Percentiles rank a stretch among this genome's conserved stretches.
Conservation (phyloP, 2,113 vertebrate genomes). For the Thalassoma bifasciatum region DNA sequence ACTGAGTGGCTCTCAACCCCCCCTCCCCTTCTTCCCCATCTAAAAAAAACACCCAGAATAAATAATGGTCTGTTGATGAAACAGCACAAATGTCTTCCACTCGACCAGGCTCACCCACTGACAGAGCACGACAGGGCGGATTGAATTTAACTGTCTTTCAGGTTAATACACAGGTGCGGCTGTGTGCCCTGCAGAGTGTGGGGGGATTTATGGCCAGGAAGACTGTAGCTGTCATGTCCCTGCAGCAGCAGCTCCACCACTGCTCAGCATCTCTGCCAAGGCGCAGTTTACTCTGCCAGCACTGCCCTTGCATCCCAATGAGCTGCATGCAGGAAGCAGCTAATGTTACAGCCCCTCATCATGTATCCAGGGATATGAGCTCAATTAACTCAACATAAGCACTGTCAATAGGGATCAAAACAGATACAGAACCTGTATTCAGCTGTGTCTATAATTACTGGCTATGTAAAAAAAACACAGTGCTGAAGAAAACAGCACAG, state of each 20-base stretch:
- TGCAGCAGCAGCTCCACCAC: slow-evolving; percentile 70
- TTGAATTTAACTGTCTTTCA: slow-evolving; percentile 66
- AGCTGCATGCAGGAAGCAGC: slow-evolving; percentile 71
- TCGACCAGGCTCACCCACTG: slow-evolving; percentile 46
- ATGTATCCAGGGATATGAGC: slow-evolving; percentile 70
- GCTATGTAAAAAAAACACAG: slow-evolving; percentile 25
- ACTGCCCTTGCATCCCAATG: slow-evolving; percentile 80
- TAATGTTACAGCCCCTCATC: slow-evolving; percentile 75
- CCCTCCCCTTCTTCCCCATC: background rate
- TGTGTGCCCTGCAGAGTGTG: slow-evolving; percentile 58
- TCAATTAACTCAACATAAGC: slow-evolving; percentile 78
- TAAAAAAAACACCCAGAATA: slow-evolving; percentile 37
- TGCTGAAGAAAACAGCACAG: background rate
- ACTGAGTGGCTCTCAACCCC: slow-evolving; percentile 31
- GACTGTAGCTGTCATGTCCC: slow-evolving; percentile 81
- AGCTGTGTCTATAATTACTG: slow-evolving; percentile 42
- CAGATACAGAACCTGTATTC: slow-evolving; percentile 47
- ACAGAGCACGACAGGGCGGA: slow-evolving; percentile 43
- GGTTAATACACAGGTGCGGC: slow-evolving; percentile 74
- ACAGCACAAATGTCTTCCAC: slow-evolving; percentile 57
- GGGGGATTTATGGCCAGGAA: slow-evolving; percentile 76
- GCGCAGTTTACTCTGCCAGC: slow-evolving; percentile 80
- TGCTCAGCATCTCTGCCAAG: slow-evolving; percentile 76
- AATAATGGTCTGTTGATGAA: slow-evolving; percentile 64
- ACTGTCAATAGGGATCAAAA: slow-evolving; percentile 60